phyloP scores from a whole-genome alignment of 2,797 vertebrate species.

The Enteromius mattozi region DNA sequence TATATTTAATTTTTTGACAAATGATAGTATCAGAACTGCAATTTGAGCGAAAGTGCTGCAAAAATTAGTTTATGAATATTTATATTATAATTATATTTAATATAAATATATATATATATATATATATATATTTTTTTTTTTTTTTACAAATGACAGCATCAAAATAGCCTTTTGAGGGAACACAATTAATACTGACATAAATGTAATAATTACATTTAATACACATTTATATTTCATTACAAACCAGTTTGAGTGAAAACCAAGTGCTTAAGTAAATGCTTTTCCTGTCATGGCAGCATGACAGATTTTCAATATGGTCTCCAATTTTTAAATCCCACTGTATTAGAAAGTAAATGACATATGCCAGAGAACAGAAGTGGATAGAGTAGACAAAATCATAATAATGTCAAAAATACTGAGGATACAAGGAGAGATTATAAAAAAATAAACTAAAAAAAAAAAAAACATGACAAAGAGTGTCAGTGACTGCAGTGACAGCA shows the following conservation, averaged over 20 bases:
- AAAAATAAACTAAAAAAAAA: not conserved
- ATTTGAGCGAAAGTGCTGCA: too few species aligned
- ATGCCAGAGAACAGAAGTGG: not conserved
- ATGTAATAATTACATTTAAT: not conserved
- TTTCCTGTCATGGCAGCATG: not conserved
- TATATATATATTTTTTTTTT: not conserved
- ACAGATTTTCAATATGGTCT: not conserved
- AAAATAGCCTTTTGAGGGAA: not conserved
- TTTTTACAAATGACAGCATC: not conserved
- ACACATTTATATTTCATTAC: not conserved
- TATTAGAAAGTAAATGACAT: not conserved
- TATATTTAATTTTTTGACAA: not conserved
- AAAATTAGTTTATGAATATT: too few species aligned
- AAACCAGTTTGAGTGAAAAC: too few species aligned
- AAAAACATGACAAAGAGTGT: not conserved
- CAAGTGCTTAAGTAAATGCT: too few species aligned
- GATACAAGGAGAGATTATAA: not conserved
- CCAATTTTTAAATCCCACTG: not conserved
- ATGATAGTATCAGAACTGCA: too few species aligned
- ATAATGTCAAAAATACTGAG: not conserved
- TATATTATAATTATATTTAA: not conserved
- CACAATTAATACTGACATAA: not conserved
- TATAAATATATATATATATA: not conserved
- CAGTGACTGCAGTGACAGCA: not conserved
- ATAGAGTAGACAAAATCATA: not conserved